Base-by-base conservation (phyloP, 2,113 vertebrate species). In the Gambusia affinis region DNA sequence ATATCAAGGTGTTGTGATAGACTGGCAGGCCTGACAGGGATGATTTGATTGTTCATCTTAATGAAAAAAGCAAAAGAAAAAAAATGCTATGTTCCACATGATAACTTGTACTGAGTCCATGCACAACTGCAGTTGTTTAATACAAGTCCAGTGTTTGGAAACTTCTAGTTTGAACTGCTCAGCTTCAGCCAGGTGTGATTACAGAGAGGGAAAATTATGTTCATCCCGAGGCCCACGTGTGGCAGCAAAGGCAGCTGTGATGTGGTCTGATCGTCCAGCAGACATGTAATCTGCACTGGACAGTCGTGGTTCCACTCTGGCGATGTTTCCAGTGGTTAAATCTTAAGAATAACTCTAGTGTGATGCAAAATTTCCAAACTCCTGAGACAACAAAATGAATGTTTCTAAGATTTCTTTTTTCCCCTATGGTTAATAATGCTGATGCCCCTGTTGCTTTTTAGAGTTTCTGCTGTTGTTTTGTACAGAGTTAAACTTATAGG, bases 341-440 rank as follows among this genome's bases (percentile, higher is more conserved):
- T 67, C 66, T 83, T 87, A 84, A 87, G 83, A 85, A 87, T 87
- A 89, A 80, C 61, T 62, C 33, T 54, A 83, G 67, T 67, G 79
- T 90, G 87, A 89, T 80, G 47, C 47, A 65, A 83, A 66, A 73
- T 86, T 89, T 86, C 87, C 85, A 85, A 47, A 72, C 79, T 78
- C 80, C 35, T 27, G 60, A 73, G 74, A 74, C 83, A 84, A 63
- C 37, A 64, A 69, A 2, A 39, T 39, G 12, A 10, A 39, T 39
- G 37, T 39, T 12, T 3, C 37, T 39, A 39, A 12, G 1, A 12
- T 39, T 39, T 39, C 37, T 12, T 39, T 2, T 39, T 39, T 12
- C 12, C 12, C 12, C 12, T 2, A 1, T 39, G 37, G 37, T 39
- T 12, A 39, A 39, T 39, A 39, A 39, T 39, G 2, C 8, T 39